A percentile compares a stretch with the other conserved stretches of the same genome.
These are phyloP conservation scores for Cryptotis parvus DNA, from an alignment of 2,113 vertebrate species.

Conservation along the genomic window DNA sequence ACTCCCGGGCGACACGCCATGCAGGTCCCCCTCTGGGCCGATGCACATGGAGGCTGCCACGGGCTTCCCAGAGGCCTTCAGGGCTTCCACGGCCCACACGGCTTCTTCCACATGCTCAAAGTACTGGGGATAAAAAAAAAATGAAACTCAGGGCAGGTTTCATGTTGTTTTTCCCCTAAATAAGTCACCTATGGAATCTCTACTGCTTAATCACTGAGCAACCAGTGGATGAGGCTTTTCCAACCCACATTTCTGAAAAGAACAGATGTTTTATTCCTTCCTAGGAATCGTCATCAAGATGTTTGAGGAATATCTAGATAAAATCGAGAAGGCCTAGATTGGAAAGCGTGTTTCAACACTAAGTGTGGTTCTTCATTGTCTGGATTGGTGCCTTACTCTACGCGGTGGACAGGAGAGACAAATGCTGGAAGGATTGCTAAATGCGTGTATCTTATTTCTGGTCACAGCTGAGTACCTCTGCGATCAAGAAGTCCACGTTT, in stretches of 20 bases:
- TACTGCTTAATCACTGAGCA: background rate
- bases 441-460: background rate
- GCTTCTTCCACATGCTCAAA: conserved; percentile 99
- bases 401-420: background rate
- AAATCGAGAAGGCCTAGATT: conserved; percentile 14
- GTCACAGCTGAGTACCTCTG: conserved; percentile 90
- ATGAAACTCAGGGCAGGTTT: background rate
- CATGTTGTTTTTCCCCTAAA: background rate
- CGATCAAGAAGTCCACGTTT: conserved; percentile 96
- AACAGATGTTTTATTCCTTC: background rate
- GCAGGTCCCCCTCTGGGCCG: conserved; percentile 96
- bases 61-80: conserved; percentile 93
- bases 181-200: background rate
- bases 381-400: background rate
- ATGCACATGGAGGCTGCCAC: conserved; percentile 95
- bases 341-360: background rate
- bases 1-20: conserved; percentile 93
- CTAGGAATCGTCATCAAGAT: background rate
- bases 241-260: background rate
- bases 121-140: conserved; percentile 92
- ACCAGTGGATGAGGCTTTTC: background rate
- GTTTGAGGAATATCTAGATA: background rate
- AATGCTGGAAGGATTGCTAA: background rate
- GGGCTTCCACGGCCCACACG: conserved; percentile 95
- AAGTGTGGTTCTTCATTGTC: background rate